Conservation (phyloP, 2,888 invertebrate species). For the Leptura quadrifasciata region DNA sequence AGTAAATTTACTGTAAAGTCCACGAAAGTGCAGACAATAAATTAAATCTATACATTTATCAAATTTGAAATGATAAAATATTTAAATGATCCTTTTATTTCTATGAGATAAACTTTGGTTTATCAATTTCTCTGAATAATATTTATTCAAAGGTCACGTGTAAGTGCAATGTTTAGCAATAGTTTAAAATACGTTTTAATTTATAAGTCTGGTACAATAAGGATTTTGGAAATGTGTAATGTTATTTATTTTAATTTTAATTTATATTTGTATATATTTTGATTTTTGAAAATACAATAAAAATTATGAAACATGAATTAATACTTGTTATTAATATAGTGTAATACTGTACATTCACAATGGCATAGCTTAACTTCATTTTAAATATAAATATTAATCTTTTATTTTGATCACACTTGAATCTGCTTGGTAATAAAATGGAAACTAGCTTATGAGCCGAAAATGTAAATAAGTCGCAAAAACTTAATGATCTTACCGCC, state of each 20-base stretch:
- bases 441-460: too few species aligned
- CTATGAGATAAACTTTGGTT: slow-evolving; percentile 7
- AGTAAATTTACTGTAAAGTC: too few species aligned
- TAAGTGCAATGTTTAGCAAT: slow-evolving; percentile 45
- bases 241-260: slow-evolving; percentile 9
- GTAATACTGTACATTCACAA: too few species aligned
- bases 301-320: neutral
- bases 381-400: too few species aligned
- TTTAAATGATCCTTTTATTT: neutral
- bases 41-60: too few species aligned
- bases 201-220: slow-evolving; percentile 17
- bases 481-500: too few species aligned
- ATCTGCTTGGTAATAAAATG: too few species aligned
- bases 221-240: neutral
- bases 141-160: slow-evolving; percentile 47
- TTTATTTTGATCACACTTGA: too few species aligned
- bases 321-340: neutral
- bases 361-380: too few species aligned
- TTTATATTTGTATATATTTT: slow-evolving; percentile 33
- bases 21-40: too few species aligned
- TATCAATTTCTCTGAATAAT: slow-evolving; percentile 48
- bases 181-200: slow-evolving; percentile 13
- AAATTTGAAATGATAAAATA: too few species aligned
- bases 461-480: too few species aligned
- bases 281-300: slow-evolving; percentile 8